Evolutionary conservation across 2,113 vertebrate species (phyloP), one percentile per base, ranked within the genome.

Genomic region (Salminus brasiliensis): DNA sequence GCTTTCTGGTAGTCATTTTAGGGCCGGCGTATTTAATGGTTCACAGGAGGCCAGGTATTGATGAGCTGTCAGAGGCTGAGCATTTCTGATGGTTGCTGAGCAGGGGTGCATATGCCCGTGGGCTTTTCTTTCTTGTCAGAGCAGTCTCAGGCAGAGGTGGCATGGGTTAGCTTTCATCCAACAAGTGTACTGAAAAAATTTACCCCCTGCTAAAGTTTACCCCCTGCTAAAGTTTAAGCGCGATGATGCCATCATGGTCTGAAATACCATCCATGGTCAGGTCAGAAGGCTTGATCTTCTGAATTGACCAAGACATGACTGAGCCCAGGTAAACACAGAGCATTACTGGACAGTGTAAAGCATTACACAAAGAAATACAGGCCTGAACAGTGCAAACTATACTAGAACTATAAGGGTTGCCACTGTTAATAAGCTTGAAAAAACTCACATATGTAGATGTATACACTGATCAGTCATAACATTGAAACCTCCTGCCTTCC

Each of bases 21-120:
- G 52, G 23, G 52, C 52, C 29, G 55, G 36, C 43, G 21, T 30
- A 27, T 72, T 74, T 63, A 66, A 76, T 66, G 74, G 34, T 65
- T 65, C 43, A 49, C 30, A 52, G 39, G 72, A 74, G 36, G 72
- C 71, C 21, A 55, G 72, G 29, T 68, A 68, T 74, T 68, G 78
- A 74, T 60, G 47, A 74, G 62, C 39, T 80, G 78, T 74, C 78
- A 67, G 32, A 57, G 16, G 43, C 29, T 65, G 63, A 43, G 63
- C 34, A 18, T 45, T 49, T 45, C n/a, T 74, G 71, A 23, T 23
- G 47, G 39, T 39, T 47, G 25, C 32, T 72, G n/a, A 36, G 69
- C 11, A 4, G 47, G 6, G 39, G 30, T 71, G 23, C 18, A 45
- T 73, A 30, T 66, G 23, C 62, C 79, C 53, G 16, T 34, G 27